Conservation (phyloP, 2,888 invertebrate species). For the Polydrusus pterygomalis region DNA sequence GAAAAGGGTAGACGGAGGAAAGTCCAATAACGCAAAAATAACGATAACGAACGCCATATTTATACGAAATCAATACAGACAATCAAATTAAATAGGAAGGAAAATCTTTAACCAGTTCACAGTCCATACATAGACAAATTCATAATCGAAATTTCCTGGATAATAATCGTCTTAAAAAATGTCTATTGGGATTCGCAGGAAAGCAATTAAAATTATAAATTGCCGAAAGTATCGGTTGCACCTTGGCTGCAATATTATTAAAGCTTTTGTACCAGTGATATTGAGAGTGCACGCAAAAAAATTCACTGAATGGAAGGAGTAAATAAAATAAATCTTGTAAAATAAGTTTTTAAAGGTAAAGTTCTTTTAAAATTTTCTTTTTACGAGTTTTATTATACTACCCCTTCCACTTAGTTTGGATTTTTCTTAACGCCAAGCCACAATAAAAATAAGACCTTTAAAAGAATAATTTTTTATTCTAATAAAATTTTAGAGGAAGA, state of each 20-base stretch:
- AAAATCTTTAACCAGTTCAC: slow-evolving; percentile 16
- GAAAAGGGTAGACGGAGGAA: slow-evolving; percentile 6
- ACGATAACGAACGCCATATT: slow-evolving; percentile 24
- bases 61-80: slow-evolving; percentile 24
- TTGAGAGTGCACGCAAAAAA: no score
- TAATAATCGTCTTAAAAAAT: slow-evolving; percentile 1
- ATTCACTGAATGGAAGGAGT: no score
- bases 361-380: no score
- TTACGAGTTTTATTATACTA: no score
- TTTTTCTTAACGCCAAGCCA: no score
- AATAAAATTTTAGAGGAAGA: no score
- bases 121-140: neutral
- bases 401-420: no score
- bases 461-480: no score
- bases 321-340: no score
- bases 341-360: no score
- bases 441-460: no score
- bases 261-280: neutral
- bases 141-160: slow-evolving; percentile 7
- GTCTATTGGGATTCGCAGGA: neutral
- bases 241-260: slow-evolving; percentile 1
- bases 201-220: slow-evolving; percentile 15
- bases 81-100: slow-evolving; percentile 19
- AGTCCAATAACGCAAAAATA: slow-evolving; percentile 30
- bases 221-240: slow-evolving; percentile 5